These are phyloP conservation scores for Cherax destructor DNA, from an alignment of 1,140 invertebrate species.

Conservation along the genomic window DNA sequence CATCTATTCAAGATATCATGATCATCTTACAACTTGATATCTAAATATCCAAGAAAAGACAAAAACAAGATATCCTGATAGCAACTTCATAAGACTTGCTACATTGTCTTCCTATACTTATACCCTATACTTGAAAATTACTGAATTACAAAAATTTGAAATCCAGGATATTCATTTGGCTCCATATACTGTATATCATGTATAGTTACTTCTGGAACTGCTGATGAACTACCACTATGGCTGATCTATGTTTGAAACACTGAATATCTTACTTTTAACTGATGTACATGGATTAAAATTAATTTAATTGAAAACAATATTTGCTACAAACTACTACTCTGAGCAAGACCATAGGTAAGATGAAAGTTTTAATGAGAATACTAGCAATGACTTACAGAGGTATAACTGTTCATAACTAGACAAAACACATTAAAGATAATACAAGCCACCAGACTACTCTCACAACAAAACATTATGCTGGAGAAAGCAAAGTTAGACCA, in stretches of 20 bases:
- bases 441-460: background rate
- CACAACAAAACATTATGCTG: background rate
- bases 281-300: constrained; percentile 18
- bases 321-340: constrained; percentile 44
- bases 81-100: constrained; percentile 33
- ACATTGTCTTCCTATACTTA: constrained; percentile 33
- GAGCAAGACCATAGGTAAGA: constrained; percentile 35
- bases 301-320: constrained; percentile 31
- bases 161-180: constrained; percentile 11
- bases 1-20: constrained; percentile 24
- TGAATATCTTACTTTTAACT: constrained; percentile 10
- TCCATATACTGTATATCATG: background rate
- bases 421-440: constrained; percentile 15
- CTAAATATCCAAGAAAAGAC: constrained; percentile 6
- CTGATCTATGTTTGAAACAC: constrained; percentile 35
- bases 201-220: constrained; percentile 5
- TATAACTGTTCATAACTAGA: constrained; percentile 21
- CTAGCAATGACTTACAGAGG: constrained; percentile 46
- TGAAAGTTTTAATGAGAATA: constrained; percentile 53
- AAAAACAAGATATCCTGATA: constrained; percentile 31
- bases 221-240: constrained; percentile 18
- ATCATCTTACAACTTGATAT: constrained; percentile 17
- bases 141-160: constrained; percentile 11
- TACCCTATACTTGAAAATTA: constrained; percentile 14
- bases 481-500: background rate